phyloP scores from a whole-genome alignment of 2,888 invertebrate species.

The Nesidiocoris tenuis region DNA sequence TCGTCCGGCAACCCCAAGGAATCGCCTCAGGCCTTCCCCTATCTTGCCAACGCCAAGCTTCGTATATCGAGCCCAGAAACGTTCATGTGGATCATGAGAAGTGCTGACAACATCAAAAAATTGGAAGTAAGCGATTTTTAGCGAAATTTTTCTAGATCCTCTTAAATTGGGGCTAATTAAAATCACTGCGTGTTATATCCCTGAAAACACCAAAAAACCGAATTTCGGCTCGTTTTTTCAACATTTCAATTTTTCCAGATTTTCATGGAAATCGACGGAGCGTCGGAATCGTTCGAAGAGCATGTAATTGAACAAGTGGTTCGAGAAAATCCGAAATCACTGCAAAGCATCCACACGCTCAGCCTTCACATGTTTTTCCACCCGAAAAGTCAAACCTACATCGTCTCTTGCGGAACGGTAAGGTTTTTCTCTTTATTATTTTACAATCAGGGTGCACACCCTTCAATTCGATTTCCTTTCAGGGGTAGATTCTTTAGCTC shows the following conservation, averaged over 20 bases:
- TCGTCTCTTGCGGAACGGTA: slow-evolving; percentile 43
- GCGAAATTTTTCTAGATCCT: no score
- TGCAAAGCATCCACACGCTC: slow-evolving; percentile 43
- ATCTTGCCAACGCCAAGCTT: slow-evolving; percentile 43
- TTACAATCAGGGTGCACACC: no score
- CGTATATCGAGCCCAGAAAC: slow-evolving; percentile 42
- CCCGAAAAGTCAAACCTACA: slow-evolving; percentile 17
- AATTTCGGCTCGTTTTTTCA: no score
- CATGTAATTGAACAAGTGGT: slow-evolving; percentile 43
- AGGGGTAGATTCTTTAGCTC: no score
- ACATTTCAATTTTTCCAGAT: no score
- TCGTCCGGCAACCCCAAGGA: slow-evolving; percentile 16
- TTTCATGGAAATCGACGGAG: slow-evolving; percentile 39
- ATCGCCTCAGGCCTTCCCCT: slow-evolving; percentile 4
- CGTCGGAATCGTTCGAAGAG: slow-evolving; percentile 41
- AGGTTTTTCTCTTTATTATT: no score
- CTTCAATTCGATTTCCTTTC: no score
- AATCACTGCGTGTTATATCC: no score
- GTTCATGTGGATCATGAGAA: slow-evolving; percentile 48
- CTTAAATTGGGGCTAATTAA: no score
- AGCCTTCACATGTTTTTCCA: slow-evolving; percentile 44
- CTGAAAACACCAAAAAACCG: no score
- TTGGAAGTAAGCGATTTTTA: slow-evolving; percentile 42
- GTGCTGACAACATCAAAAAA: slow-evolving; percentile 44
- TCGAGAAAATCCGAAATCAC: slow-evolving; percentile 44